A percentile compares a stretch with the other conserved stretches of the same genome.
Conservation (phyloP, 2,888 invertebrate genomes). For the Nomada flava region DNA sequence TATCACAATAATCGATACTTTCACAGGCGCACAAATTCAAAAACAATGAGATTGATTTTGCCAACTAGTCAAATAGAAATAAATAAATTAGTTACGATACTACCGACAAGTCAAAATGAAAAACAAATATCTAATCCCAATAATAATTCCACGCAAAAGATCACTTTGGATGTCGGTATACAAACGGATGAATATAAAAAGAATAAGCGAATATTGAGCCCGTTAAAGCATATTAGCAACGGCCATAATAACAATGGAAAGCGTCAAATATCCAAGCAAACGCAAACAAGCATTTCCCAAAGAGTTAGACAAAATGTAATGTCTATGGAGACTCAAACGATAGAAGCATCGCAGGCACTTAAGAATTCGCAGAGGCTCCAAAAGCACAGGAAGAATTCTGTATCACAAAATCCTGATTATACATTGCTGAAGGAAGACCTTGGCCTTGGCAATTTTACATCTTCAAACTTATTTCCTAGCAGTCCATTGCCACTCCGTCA, state of each 20-base stretch:
- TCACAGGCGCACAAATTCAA: slow-evolving; percentile 64
- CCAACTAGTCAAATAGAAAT: slow-evolving; percentile 39
- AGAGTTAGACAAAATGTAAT: slow-evolving; percentile 73
- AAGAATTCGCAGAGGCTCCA: slow-evolving; percentile 49
- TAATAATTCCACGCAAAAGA: slow-evolving; percentile 22
- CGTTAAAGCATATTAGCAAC: slow-evolving; percentile 63
- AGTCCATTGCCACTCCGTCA: slow-evolving; percentile 80
- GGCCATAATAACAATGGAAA: slow-evolving; percentile 43
- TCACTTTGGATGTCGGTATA: slow-evolving; percentile 73
- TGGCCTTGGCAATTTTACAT: slow-evolving; percentile 67
- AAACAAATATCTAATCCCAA: slow-evolving; percentile 23
- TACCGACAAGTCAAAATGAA: slow-evolving; percentile 64
- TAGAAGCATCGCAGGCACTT: slow-evolving; percentile 43
- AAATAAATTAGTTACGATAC: slow-evolving; percentile 71
- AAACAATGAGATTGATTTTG: slow-evolving; percentile 52
- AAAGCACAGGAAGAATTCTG: slow-evolving; percentile 49
- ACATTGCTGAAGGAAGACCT: slow-evolving; percentile 70
- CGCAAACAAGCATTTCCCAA: slow-evolving; percentile 76
- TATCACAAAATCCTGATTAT: slow-evolving; percentile 58
- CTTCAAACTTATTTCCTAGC: slow-evolving; percentile 77
- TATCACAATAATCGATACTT: slow-evolving; percentile 24
- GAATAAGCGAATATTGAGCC: slow-evolving; percentile 67
- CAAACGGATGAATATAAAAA: slow-evolving; percentile 79
- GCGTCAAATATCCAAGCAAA: slow-evolving; percentile 78
- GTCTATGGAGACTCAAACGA: slow-evolving; percentile 81